Percentiles rank a stretch among this genome's conserved stretches.
These are phyloP conservation scores for Gymnobelideus leadbeateri DNA, from an alignment of 2,113 vertebrate genomes.

Conservation along the genomic window DNA sequence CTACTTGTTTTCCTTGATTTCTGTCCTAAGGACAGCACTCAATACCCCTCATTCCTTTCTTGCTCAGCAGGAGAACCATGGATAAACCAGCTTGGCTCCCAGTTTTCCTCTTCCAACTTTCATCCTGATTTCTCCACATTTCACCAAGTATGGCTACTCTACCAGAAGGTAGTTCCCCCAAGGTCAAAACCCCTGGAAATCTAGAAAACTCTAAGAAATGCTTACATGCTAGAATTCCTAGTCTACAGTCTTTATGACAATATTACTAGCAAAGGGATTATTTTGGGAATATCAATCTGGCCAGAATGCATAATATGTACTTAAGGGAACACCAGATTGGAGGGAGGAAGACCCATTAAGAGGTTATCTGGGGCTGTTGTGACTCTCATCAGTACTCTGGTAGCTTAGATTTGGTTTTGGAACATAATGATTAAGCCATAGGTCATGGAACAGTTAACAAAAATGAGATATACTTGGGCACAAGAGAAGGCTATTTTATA, in stretches of 20 bases:
- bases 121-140: not conserved
- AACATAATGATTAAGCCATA: not conserved
- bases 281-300: not conserved
- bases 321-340: not conserved
- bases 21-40: not conserved
- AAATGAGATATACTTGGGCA: not conserved
- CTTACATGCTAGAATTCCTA: not conserved
- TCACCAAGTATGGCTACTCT: not conserved
- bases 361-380: not conserved
- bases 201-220: not conserved
- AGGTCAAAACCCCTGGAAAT: not conserved
- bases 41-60: not conserved
- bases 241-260: not conserved
- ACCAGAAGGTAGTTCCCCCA: not conserved
- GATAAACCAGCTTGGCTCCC: not conserved
- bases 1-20: not conserved
- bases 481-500: not conserved
- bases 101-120: not conserved
- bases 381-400: not conserved
- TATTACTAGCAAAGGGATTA: not conserved
- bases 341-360: not conserved
- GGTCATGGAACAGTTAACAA: not conserved
- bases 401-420: not conserved
- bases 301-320: not conserved
- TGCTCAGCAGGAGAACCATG: not conserved